Conservation (phyloP, 2,797 vertebrate species). For the Myotis myotis region DNA sequence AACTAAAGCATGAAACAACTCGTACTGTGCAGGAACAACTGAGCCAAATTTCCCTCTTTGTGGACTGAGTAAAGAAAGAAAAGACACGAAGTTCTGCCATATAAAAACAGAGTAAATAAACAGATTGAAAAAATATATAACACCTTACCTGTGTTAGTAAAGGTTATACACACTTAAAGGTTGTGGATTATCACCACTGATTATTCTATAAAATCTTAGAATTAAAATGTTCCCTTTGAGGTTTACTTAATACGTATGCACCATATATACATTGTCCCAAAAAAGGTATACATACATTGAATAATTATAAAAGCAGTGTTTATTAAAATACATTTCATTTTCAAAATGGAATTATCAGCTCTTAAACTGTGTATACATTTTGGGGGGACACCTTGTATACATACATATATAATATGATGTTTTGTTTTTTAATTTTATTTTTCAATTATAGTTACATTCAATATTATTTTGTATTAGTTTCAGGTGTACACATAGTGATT, state of each 20-base stretch:
- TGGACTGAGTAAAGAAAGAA: background rate
- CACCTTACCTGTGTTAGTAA: background rate
- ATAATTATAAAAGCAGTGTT: too few relatives aligned
- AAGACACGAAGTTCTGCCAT: background rate
- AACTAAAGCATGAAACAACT: background rate
- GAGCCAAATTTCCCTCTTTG: background rate
- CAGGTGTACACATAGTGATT: background rate
- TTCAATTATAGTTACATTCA: background rate
- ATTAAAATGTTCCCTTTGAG: background rate
- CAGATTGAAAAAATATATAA: background rate
- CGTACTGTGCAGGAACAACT: background rate
- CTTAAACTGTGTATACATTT: too few relatives aligned
- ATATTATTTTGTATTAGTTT: background rate
- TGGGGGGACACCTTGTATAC: background rate
- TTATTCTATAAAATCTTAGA: background rate
- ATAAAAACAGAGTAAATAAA: background rate
- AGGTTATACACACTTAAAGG: background rate
- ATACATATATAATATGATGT: background rate
- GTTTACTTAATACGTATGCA: background rate
- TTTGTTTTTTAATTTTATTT: background rate
- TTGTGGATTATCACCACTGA: background rate
- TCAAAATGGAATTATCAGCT: too few relatives aligned
- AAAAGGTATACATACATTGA: too few relatives aligned
- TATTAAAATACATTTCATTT: too few relatives aligned
- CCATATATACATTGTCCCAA: too few relatives aligned